Evolutionary conservation across 2,113 vertebrate species (phyloP).

Genomic region (Cichladusa arquata): DNA sequence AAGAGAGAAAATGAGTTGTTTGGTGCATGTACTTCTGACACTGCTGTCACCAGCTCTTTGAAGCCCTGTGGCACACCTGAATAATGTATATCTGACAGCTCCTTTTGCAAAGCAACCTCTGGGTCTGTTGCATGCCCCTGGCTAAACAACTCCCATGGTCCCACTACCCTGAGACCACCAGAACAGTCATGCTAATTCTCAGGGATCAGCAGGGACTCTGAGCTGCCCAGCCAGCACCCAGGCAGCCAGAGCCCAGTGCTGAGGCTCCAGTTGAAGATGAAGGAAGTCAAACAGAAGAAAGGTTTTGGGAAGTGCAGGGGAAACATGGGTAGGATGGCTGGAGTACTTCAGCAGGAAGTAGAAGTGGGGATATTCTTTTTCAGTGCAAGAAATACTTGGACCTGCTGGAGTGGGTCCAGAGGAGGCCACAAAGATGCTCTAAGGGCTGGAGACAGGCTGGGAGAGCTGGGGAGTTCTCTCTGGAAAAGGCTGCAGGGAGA

Average conservation of each 20-base stretch:
- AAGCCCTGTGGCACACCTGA: background rate
- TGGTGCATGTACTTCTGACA: background rate
- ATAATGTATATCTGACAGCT: background rate
- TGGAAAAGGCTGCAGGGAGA: background rate
- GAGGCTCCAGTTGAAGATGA: background rate
- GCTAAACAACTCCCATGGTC: background rate
- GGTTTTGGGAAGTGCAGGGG: background rate
- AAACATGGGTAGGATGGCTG: background rate
- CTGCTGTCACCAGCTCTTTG: background rate
- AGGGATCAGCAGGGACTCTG: background rate
- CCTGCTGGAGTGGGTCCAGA: background rate
- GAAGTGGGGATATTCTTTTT: background rate
- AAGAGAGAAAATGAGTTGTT: background rate
- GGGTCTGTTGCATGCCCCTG: background rate
- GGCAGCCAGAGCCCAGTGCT: background rate
- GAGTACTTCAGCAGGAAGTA: background rate
- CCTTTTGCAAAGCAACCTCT: background rate
- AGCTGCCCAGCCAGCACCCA: background rate
- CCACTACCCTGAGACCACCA: background rate
- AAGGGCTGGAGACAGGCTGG: background rate
- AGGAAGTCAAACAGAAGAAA: background rate
- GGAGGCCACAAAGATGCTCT: background rate
- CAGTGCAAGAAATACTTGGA: accelerated
- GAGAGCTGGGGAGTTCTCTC: background rate
- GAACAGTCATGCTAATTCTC: accelerated